Conservation (phyloP, 2,113 vertebrate species). For the Sorex araneus region DNA sequence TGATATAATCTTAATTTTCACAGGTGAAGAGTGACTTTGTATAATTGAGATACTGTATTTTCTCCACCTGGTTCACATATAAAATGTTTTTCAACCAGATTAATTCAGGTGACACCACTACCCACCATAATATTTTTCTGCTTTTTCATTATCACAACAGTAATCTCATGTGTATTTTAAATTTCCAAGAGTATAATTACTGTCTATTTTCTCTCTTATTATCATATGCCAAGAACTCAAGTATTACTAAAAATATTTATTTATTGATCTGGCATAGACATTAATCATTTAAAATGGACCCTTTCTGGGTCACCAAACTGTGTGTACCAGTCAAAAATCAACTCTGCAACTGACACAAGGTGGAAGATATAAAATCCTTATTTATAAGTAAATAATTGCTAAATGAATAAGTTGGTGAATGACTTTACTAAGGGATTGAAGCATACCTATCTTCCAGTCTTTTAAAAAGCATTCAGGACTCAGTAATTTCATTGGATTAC, state of each 20-base stretch:
- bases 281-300: not conserved
- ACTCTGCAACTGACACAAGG: not conserved
- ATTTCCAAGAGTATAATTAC: not conserved
- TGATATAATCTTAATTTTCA: constrained; percentile 48
- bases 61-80: not conserved
- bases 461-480: too few relatives aligned
- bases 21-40: constrained; percentile 33
- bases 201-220: not conserved
- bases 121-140: not conserved
- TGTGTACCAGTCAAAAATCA: not conserved
- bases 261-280: not conserved
- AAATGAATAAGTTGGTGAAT: not conserved
- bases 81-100: not conserved
- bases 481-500: too few relatives aligned
- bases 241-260: constrained; percentile 28
- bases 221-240: constrained; percentile 19
- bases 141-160: not conserved
- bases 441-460: too few relatives aligned
- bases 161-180: constrained; percentile 35
- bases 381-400: not conserved
- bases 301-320: not conserved
- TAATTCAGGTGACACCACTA: not conserved
- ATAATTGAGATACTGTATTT: not conserved
- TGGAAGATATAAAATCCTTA: not conserved
- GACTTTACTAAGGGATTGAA: too few relatives aligned